Conservation (phyloP, 2,797 vertebrate genomes). For the Tinamus major region DNA sequence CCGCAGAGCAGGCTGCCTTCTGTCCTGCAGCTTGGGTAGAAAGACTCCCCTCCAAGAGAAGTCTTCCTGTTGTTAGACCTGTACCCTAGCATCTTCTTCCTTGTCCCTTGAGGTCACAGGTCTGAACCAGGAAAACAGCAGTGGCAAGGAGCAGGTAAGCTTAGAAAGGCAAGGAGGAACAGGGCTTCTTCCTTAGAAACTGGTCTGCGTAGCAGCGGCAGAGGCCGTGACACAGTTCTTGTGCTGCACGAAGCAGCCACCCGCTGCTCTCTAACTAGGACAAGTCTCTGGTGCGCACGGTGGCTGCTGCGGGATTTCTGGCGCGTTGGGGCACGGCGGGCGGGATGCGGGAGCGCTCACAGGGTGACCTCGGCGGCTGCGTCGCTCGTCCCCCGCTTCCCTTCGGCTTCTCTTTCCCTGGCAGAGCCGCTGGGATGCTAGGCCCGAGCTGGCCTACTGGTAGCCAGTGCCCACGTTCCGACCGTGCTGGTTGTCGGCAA, state of each 20-base stretch:
- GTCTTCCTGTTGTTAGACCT: not conserved
- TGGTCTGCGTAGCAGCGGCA: too few relatives aligned
- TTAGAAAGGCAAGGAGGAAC: not conserved
- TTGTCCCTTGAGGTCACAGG: too few relatives aligned
- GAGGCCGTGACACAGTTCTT: not conserved
- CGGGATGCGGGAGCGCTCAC: too few relatives aligned
- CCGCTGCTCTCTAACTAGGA: not conserved
- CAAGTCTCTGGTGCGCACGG: not conserved
- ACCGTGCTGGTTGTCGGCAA: not conserved
- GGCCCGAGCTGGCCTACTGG: not conserved
- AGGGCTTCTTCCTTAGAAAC: too few relatives aligned
- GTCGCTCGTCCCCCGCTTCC: too few relatives aligned
- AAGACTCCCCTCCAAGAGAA: not conserved
- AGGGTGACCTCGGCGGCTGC: not conserved
- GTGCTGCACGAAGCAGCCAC: not conserved
- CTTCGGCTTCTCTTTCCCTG: not conserved
- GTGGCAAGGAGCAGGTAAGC: not conserved
- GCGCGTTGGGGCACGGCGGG: too few relatives aligned
- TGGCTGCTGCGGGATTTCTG: too few relatives aligned
- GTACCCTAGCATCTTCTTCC: not conserved
- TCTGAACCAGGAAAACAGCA: not conserved
- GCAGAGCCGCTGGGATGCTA: not conserved
- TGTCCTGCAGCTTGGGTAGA: not conserved
- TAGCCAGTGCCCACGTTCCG: not conserved
- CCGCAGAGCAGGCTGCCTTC: not conserved